Base-by-base conservation (phyloP, 1,140 invertebrate genomes). In the Doryteuthis pealeii region DNA sequence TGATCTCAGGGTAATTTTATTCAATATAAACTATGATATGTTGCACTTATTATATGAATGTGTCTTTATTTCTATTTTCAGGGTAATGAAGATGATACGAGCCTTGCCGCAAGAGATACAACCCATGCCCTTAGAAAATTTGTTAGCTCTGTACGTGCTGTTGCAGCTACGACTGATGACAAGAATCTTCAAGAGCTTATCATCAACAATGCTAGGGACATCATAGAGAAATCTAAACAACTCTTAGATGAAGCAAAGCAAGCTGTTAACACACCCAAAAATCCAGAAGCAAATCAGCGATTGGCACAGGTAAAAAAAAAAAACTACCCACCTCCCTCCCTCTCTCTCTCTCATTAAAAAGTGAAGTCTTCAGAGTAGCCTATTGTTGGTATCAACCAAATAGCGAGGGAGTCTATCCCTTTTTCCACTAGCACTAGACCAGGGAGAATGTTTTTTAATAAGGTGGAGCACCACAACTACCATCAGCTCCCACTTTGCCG, bases 81-180 rank as follows among this genome's bases (percentile, higher is more conserved):
- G 83, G 93, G 92, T 49, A 95, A 96, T 85, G 92, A 94, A 74
- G 92, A 92, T 76, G 95, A 95, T 84, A 94, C 94, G 0, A 93
- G 94, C 2, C 91, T 92, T 73, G 93, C 94, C 14, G 93, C 94
- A 2, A 87, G 93, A 65, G 94, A 96, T 81, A 94, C 93, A 0
- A 93, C 94, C 0, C 90, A 92, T 76, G 91, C 92, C 5, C 85
- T 96, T 1, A 90, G 92, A 58, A 76, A 83, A 8, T 90, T 95
- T 31, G 92, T 92, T 0, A 90, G 90, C 62, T 91, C 93, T 54
- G 92, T 93, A 1, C 89, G 93, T 70, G 92, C 92, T 69, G 92
- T 95, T 45, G 91, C 91, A 76, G 92, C 93, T 0, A 91, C 91
- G 1, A 88, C 89, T 62, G 91, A 93, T 75, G 85, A 86, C n/a